Base-by-base conservation (phyloP, 1,140 invertebrate species). In the Tetramorium simillimum region DNA sequence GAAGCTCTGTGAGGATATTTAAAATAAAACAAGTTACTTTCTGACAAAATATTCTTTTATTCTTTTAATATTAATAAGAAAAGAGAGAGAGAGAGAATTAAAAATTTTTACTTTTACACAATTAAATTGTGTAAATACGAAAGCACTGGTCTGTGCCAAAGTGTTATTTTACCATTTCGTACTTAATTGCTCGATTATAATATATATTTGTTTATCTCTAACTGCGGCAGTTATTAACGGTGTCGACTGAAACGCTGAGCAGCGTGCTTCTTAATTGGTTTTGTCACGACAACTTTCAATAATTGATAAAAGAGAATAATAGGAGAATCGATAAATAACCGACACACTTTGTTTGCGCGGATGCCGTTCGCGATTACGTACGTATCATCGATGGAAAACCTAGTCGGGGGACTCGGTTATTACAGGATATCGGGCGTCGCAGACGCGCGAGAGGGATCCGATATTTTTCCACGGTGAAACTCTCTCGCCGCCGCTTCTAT, bases 401-500 rank as follows among this genome's bases (percentile, higher is more conserved):
- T n/a, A 18, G 24, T 7, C 56, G 18, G 5, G 5, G 16, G 5
- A 80, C 43, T 40, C 43, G 16, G 65, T 81, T 81, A 81, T 72
- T 81, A 43, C 21, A n/a, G 49, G 65, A 53, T 81, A 81, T 81
- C 63, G 33, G 18, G 33, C 21, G 43, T 18, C n/a, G 5, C 46
- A 37, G 46, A 14, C 12, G 40, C 21, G 40, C 46, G 51, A 3
- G 33, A 60, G 62, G n/a, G 53, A 58, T 49, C 9, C 70, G 63
- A 77, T 87, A 77, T 84, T 89, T 89, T 86, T 88, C 46, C 88
- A 63, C 78, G 63, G 62, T 84, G 58, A 65, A 75, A 40, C 77
- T 90, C 85, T 90, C 77, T 89, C 53, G 33, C 76, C 21, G 43
- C 6, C 46, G 24, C 21, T 89, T 77, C 77, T 89, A 90, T 89